Conservation (phyloP, 2,888 invertebrate genomes). For the Drosophila lutescens region DNA sequence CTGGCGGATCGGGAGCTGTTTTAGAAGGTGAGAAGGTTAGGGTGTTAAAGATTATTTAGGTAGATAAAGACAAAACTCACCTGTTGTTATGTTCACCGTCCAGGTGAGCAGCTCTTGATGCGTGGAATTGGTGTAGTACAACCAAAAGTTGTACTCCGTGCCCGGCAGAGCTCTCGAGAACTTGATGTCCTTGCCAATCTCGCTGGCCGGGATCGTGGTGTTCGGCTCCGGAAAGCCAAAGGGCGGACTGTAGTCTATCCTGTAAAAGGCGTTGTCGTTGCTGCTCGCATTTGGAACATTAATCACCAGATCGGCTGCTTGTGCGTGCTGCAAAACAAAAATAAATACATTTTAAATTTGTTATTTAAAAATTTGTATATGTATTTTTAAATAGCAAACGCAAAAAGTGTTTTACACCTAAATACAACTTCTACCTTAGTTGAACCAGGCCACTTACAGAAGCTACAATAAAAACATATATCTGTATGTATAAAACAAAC, state of each 20-base stretch:
- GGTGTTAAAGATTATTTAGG: too few relatives aligned
- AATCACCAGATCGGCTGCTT: constrained; percentile 92
- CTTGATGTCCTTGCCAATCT: constrained; percentile 93
- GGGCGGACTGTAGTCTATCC: constrained; percentile 94
- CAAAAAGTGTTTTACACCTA: too few relatives aligned
- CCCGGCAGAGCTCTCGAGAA: constrained; percentile 94
- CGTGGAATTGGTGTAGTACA: constrained; percentile 95
- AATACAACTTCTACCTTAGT: neutral
- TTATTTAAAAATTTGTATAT: too few relatives aligned
- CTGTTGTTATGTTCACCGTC: constrained; percentile 96
- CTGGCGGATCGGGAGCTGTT: constrained; percentile 94
- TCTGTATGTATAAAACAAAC: too few relatives aligned
- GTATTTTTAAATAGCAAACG: too few relatives aligned
- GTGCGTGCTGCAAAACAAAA: constrained; percentile 58
- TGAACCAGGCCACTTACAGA: neutral
- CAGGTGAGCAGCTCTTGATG: constrained; percentile 93
- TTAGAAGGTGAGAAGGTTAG: too few relatives aligned
- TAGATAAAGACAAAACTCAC: constrained; percentile 84
- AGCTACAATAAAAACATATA: neutral
- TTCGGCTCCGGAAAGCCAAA: constrained; percentile 93
- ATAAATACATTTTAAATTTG: neutral
- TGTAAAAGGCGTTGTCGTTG: constrained; percentile 90
- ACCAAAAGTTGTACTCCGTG: constrained; percentile 95
- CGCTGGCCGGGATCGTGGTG: constrained; percentile 92
- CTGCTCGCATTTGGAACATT: constrained; percentile 93